Evolutionary conservation across 2,797 vertebrate genomes (phyloP), one percentile per base, ranked within the genome.

Genomic region (Onychomys torridus): DNA sequence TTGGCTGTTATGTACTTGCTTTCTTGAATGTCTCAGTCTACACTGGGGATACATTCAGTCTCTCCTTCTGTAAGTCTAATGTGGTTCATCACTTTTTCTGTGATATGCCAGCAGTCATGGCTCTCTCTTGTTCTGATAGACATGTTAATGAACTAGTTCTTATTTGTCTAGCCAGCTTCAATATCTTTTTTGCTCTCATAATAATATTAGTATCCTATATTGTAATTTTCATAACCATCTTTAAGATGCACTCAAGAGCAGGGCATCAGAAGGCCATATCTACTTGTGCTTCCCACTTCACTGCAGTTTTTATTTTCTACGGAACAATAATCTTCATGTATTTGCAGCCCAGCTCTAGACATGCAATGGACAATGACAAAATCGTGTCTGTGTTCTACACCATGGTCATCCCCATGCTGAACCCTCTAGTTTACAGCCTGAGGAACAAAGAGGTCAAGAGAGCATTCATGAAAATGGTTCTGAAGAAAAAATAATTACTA

Each of bases 31-130:
- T 93, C 59, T 83, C 83, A 7, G 76, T 97, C 25, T 93, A 97
- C 2, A 59, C 37, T 19, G 81, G 37, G 29, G 77, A 96, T 40
- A 93, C 77, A 0, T 96, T 96, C 55, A 92, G 67, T 5, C 84
- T 97, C 13, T 89, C 85, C 4, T 98, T 89, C 29, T 97, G 95
- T 49, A 40, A 34, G 0, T 92, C 76, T 25, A 97, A 94, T 65
- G 34, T 78, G 32, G 49, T 98, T 55, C 96, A 90, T 25, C 96
- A 97, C 65, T 97, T 97, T 82, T 97, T 97, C 63, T 97, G 96
- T 96, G 97, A 97, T 29, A 4, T 95, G 19, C 96, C 97, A 37
- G 96, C 96, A 0, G 43, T 97, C 25, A 88, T 94, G 95, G 71
- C 73, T 34, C 88, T 98, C 0, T 93, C 95, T 59, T 93, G 94